A percentile compares a stretch with the other conserved stretches of the same genome.
Evolutionary conservation across 2,113 vertebrate species (phyloP).

Genomic region (Podiceps cristatus): DNA sequence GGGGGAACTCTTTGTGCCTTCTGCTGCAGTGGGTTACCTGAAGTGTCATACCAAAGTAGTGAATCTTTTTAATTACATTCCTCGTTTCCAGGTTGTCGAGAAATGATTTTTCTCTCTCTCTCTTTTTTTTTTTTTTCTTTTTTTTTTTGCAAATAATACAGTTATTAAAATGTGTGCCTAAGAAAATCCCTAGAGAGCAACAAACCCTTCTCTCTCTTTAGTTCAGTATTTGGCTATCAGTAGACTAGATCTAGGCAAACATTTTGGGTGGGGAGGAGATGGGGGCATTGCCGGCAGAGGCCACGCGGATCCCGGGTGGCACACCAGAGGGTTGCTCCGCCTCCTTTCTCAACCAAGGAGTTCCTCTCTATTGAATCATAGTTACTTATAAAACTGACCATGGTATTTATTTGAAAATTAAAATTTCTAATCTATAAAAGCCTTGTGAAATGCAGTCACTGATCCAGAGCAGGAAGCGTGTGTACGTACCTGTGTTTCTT

Average conservation of each 20-base stretch:
- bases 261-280: not conserved
- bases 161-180: not conserved
- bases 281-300: too few relatives aligned
- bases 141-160: not conserved
- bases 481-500: not conserved
- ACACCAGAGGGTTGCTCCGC: not conserved
- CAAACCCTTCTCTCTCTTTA: not conserved
- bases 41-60: not conserved
- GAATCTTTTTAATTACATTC: not conserved
- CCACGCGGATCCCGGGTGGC: rapidly evolving
- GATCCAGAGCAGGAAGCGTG: not conserved
- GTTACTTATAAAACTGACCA: not conserved
- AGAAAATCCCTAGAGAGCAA: not conserved
- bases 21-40: not conserved
- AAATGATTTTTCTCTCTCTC: slow-evolving; percentile 6
- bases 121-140: not conserved
- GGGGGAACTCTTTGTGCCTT: not conserved
- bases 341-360: not conserved
- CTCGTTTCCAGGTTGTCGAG: slow-evolving; percentile 36
- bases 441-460: not conserved
- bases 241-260: rapidly evolving
- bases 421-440: not conserved
- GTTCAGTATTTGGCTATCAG: not conserved
- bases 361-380: not conserved
- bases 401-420: not conserved